Percentiles rank a stretch among this genome's conserved stretches.
These are phyloP conservation scores for Furnarius figulus DNA, from an alignment of 2,113 vertebrate genomes.

Conservation along the genomic window DNA sequence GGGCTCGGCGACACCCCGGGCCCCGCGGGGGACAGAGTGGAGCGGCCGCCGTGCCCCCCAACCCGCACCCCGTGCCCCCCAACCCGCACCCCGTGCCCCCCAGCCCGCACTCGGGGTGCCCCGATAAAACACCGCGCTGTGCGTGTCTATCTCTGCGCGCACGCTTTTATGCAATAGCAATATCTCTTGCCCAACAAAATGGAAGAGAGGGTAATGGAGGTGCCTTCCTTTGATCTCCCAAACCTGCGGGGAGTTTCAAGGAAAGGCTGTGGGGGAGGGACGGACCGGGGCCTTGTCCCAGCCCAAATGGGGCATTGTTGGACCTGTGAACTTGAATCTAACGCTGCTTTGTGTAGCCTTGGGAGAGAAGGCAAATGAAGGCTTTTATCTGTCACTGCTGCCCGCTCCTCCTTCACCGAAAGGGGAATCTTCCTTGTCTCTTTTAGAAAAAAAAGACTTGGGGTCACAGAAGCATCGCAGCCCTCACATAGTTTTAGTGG, in stretches of 20 bases:
- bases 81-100: too few species aligned
- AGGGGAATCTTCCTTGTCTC: neutral
- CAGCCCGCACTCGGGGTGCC: neutral
- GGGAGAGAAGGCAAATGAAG: neutral
- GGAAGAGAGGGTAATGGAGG: neutral
- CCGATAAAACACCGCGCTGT: neutral
- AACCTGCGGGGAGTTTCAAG: neutral
- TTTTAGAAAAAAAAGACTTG: neutral
- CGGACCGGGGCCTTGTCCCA: neutral
- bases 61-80: too few species aligned
- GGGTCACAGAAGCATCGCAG: neutral
- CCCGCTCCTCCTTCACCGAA: neutral
- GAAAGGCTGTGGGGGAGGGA: neutral
- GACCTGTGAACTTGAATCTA: neutral
- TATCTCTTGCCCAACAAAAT: neutral
- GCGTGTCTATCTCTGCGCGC: too few species aligned
- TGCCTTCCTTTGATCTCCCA: conserved; percentile 4
- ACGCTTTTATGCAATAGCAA: neutral
- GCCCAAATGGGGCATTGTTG: neutral
- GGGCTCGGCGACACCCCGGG: too few species aligned
- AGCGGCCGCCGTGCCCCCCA: too few species aligned
- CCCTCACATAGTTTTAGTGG: neutral
- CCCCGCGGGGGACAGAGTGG: neutral
- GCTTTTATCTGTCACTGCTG: neutral
- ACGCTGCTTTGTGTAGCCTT: neutral